Conservation (phyloP, 2,888 invertebrate genomes). For the Physocephala rufipes region DNA sequence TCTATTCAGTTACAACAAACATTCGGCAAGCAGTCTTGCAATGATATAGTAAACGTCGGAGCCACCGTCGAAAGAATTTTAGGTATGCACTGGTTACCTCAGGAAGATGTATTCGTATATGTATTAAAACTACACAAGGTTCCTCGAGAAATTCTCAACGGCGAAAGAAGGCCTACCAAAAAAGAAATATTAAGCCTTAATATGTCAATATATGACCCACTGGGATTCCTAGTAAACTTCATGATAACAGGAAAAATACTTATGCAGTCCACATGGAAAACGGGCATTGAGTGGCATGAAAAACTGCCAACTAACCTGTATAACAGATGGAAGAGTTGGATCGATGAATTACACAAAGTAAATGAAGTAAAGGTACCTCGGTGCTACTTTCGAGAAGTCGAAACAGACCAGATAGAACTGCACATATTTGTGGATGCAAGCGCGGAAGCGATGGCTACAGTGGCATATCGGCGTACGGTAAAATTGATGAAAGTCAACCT, state of each 20-base stretch:
- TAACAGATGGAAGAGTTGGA: neutral
- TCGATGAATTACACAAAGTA: neutral
- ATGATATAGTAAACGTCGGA: neutral
- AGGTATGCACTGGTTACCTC: slow-evolving; percentile 1
- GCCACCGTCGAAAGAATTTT: neutral
- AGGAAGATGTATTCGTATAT: neutral
- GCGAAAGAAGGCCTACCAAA: slow-evolving; percentile 10
- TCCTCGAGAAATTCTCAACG: neutral
- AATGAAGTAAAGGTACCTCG: neutral
- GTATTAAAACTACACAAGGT: slow-evolving; percentile 4
- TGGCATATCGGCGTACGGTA: neutral
- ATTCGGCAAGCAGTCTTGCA: neutral
- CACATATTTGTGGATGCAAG: slow-evolving; percentile 34
- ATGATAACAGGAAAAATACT: neutral
- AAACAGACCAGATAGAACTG: neutral
- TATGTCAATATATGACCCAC: neutral
- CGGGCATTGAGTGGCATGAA: neutral
- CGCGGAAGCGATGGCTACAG: slow-evolving; percentile 26
- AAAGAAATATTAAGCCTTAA: neutral
- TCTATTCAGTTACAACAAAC: neutral
- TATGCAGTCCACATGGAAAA: neutral
- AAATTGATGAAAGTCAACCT: neutral
- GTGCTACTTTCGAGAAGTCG: neutral
- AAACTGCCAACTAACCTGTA: neutral
- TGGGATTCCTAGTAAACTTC: neutral